A percentile compares a stretch with the other conserved stretches of the same genome.
Conservation (phyloP, 2,888 invertebrate species). For the Ashinkailepas kermadecensis region DNA sequence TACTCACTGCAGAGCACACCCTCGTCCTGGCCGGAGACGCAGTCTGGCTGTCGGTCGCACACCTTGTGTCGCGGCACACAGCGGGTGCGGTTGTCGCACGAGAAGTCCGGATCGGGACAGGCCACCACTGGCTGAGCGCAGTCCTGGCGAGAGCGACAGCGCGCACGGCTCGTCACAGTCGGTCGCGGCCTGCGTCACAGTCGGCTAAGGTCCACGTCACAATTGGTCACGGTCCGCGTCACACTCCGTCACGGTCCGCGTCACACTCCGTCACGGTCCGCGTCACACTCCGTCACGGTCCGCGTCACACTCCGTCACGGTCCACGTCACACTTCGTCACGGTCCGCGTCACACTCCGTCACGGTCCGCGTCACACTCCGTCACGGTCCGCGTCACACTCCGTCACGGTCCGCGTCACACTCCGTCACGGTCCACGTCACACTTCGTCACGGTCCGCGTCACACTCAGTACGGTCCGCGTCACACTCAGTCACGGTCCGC, state of each 20-base stretch:
- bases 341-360: too few relatives aligned
- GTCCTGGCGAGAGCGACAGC: constrained; percentile 35
- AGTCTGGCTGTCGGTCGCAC: constrained; percentile 64
- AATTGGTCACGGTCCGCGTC: too few relatives aligned
- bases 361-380: too few relatives aligned
- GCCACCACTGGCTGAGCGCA: constrained; percentile 41
- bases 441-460: too few relatives aligned
- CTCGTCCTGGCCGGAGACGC: constrained; percentile 70
- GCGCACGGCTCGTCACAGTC: background rate
- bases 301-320: too few relatives aligned
- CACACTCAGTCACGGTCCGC: too few relatives aligned
- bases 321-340: too few relatives aligned
- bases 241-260: background rate
- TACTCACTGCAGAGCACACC: constrained; percentile 57
- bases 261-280: too few relatives aligned
- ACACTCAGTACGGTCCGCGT: background rate
- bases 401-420: too few relatives aligned
- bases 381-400: too few relatives aligned
- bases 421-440: too few relatives aligned
- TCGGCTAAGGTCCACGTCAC: background rate
- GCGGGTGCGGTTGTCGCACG: constrained; percentile 50
- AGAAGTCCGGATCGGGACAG: constrained; percentile 29
- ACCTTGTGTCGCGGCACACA: constrained; percentile 64
- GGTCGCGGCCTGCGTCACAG: background rate
- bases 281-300: too few relatives aligned